phyloP scores from a whole-genome alignment of 2,113 vertebrate species.

The Thamnophis sirtalis region DNA sequence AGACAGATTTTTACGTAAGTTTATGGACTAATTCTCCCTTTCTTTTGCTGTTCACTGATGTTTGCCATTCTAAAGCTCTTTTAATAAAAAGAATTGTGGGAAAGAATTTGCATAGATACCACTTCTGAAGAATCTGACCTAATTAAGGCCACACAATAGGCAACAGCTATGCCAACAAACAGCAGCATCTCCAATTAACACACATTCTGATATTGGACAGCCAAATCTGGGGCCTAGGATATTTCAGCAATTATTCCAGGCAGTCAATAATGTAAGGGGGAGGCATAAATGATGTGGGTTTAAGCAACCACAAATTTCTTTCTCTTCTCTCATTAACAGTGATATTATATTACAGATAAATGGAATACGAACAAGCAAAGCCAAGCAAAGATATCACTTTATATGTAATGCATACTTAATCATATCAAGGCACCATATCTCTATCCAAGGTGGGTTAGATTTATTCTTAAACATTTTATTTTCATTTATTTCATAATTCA shows the following conservation, averaged over 20 bases:
- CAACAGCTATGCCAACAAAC: not conserved
- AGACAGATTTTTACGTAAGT: not conserved
- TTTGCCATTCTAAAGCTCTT: not conserved
- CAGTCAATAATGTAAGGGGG: not conserved
- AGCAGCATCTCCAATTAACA: not conserved
- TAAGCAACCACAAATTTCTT: not conserved
- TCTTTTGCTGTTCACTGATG: not conserved
- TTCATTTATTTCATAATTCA: not conserved
- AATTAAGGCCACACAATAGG: not conserved
- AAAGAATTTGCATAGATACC: not conserved
- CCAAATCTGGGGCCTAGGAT: not conserved
- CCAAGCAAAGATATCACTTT: not conserved
- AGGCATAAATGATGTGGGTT: not conserved
- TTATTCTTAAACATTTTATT: conserved; percentile 4
- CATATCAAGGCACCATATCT: not conserved
- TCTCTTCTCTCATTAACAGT: not conserved
- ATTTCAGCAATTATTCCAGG: not conserved
- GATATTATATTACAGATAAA: not conserved
- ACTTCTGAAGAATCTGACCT: not conserved
- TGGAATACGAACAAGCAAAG: not conserved
- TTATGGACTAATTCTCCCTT: not conserved
- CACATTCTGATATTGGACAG: not conserved
- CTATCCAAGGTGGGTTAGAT: not conserved
- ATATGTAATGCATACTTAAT: not conserved
- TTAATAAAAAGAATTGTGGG: not conserved